These are phyloP conservation scores for Aphidius colemani DNA, from an alignment of 2,888 invertebrate genomes.

Conservation along the genomic window DNA sequence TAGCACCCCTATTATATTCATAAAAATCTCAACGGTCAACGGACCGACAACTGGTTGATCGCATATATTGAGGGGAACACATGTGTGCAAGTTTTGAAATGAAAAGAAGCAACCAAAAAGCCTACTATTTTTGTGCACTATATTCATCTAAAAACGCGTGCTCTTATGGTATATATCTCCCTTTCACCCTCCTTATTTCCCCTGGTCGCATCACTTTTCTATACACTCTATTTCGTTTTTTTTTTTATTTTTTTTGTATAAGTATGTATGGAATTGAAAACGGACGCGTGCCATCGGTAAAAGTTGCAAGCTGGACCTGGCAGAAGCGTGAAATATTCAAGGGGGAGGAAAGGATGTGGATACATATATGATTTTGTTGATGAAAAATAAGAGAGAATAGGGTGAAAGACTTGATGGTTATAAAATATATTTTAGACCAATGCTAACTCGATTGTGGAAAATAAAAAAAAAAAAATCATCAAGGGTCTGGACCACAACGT, in stretches of 20 bases:
- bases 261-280: constrained; percentile 34
- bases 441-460: background rate
- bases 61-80: constrained; percentile 14
- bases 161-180: constrained; percentile 32
- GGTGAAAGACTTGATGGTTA: constrained; percentile 1
- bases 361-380: constrained; percentile 10
- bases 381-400: constrained; percentile 22
- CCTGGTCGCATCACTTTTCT: constrained; percentile 16
- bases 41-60: constrained; percentile 17
- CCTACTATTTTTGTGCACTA: constrained; percentile 6
- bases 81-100: constrained; percentile 33
- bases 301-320: constrained; percentile 42
- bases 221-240: constrained; percentile 16
- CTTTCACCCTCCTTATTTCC: constrained; percentile 15
- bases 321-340: constrained; percentile 21
- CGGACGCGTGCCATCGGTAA: constrained; percentile 49
- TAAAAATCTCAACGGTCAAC: constrained; percentile 36
- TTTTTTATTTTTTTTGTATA: constrained; percentile 29
- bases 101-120: constrained; percentile 27
- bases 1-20: constrained; percentile 15
- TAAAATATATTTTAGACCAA: no score
- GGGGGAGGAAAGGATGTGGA: constrained; percentile 22
- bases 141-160: constrained; percentile 17
- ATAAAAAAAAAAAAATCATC: background rate
- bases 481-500: background rate